phyloP scores from a whole-genome alignment of 2,113 vertebrate genomes.

The Peromyscus californicus region DNA sequence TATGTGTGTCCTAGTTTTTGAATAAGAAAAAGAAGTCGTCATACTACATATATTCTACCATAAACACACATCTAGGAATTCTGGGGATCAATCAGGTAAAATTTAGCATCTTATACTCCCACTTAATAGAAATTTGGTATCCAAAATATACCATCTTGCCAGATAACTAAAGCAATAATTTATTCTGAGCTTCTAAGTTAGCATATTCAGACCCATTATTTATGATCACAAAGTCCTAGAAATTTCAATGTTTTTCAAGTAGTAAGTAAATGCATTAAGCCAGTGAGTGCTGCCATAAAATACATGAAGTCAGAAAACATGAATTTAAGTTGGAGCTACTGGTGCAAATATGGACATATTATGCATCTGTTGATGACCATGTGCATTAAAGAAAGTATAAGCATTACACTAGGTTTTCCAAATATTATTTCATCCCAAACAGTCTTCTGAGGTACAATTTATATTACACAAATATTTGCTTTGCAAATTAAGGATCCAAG shows the following conservation, averaged over 20 bases:
- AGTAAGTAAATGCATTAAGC: slow-evolving; percentile 46
- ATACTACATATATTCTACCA: neutral
- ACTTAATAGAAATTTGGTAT: slow-evolving; percentile 49
- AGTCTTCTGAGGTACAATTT: neutral
- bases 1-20: neutral
- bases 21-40: slow-evolving; percentile 27
- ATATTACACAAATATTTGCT: slow-evolving; percentile 38
- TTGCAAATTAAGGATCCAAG: slow-evolving; percentile 12
- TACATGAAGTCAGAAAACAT: slow-evolving; percentile 60
- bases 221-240: slow-evolving; percentile 57
- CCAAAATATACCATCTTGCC: neutral
- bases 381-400: neutral
- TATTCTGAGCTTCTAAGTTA: slow-evolving; percentile 1
- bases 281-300: slow-evolving; percentile 45
- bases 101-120: neutral
- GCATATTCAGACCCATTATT: slow-evolving; percentile 23
- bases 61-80: slow-evolving; percentile 12
- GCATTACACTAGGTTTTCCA: neutral
- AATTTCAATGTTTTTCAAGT: slow-evolving; percentile 57
- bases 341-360: neutral
- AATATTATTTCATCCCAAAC: slow-evolving; percentile 25
- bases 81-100: slow-evolving; percentile 20
- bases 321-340: slow-evolving; percentile 8
- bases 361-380: slow-evolving; percentile 5
- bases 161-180: slow-evolving; percentile 39